Evolutionary conservation across 2,797 vertebrate species (phyloP), one percentile per base, ranked within the genome.

Genomic region (Lycodopsis pacificus): DNA sequence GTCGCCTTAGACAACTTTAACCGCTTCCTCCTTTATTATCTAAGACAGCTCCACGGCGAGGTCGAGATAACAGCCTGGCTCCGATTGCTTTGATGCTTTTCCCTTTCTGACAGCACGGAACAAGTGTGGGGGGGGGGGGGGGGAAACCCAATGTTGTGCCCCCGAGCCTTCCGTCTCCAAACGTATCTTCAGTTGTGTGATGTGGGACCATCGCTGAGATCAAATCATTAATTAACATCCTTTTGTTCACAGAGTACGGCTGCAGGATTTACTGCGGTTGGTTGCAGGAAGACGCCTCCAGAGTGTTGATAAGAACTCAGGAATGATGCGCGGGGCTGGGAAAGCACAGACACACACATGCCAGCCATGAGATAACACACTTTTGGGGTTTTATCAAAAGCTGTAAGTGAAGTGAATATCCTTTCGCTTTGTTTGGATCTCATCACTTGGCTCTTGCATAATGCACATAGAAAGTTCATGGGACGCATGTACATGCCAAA

Each of bases 21-120:
- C 85, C 74, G 92, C 92, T 93, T 92, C 92, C 91, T 89, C 76
- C 79, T 85, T 84, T 93, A 92, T 84, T 93, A 92, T 94, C 93
- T 93, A 2, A 61, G 20, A 81, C 83, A 72, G 85, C 89, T 87
- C 77, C 80, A 86, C 51, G 15, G 40, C 46, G 79, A 90, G 48
- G 36, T 27, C 0, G 22, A 88, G 92, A 93, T 92, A 93, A 91
- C 86, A 81, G 76, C 81, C 69, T 10, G 65, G 46, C 73, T 79
- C 69, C 53, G 83, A 77, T 32, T 1, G 81, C 90, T 91, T 93
- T 93, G 92, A 94, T 90, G 83, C 86, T 27, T 79, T 36, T 79
- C 54, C 77, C 54, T 77, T 10, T 68, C 86, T 87, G 84, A 89
- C 87, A 82, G 84, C 78, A 14, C 80, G 25, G 76, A 85, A 90